A percentile compares a stretch with the other conserved stretches of the same genome.
These are phyloP conservation scores for Megaleporinus macrocephalus DNA, from an alignment of 2,113 vertebrate genomes.

Conservation along the genomic window DNA sequence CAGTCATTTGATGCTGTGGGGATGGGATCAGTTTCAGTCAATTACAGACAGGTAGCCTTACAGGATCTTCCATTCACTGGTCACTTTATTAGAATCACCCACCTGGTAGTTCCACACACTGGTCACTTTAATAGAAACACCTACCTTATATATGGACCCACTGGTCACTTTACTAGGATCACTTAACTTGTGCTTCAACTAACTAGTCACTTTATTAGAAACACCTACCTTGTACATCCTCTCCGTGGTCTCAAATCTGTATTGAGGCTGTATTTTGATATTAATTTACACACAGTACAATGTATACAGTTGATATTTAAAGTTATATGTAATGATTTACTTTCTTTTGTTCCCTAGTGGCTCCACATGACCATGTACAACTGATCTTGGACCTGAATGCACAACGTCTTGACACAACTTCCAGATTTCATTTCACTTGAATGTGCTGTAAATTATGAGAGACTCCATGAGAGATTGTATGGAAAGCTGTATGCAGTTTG, in stretches of 20 bases:
- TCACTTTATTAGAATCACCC: not conserved
- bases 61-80: not conserved
- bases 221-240: no score
- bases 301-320: no score
- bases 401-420: not conserved
- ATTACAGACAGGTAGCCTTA: conserved; percentile 71
- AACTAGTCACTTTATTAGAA: no score
- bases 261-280: no score
- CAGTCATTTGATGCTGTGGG: conserved; percentile 68
- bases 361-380: conserved; percentile 79
- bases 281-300: no score
- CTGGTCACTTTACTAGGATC: no score
- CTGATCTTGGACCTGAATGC: conserved; percentile 57
- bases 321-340: not conserved
- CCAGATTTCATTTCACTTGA: not conserved
- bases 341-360: conserved; percentile 69
- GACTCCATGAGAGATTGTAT: not conserved
- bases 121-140: no score
- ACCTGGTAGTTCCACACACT: no score
- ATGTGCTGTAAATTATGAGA: not conserved
- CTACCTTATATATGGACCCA: no score
- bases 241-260: no score
- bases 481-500: no score
- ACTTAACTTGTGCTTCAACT: no score
- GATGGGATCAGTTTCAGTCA: conserved; percentile 67